phyloP scores from a whole-genome alignment of 2,113 vertebrate species.

The Phainopepla nitens region DNA sequence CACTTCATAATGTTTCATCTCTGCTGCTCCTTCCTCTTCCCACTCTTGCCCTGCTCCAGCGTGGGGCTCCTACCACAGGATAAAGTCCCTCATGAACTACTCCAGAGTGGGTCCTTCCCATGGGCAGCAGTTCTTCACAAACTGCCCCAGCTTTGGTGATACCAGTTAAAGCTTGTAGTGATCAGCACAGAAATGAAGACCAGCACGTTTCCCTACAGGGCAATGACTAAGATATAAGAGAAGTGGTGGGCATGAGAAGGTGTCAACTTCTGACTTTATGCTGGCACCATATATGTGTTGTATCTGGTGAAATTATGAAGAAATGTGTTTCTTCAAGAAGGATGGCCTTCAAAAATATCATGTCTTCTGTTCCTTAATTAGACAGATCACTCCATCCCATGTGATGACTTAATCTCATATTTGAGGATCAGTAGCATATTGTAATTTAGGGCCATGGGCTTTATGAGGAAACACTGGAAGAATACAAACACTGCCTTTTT shows the following conservation, averaged over 20 bases:
- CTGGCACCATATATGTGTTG: background rate
- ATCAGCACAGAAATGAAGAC: background rate
- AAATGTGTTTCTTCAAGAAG: background rate
- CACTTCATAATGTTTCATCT: background rate
- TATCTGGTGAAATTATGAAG: background rate
- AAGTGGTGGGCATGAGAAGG: background rate
- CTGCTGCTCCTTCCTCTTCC: background rate
- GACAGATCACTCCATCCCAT: background rate
- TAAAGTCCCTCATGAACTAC: background rate
- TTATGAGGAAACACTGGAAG: background rate
- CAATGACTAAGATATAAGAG: background rate
- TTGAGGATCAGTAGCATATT: background rate
- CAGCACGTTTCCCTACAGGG: background rate
- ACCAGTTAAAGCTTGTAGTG: background rate
- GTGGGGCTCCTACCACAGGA: accelerated
- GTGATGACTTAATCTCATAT: background rate
- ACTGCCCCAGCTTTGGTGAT: background rate
- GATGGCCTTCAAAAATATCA: background rate
- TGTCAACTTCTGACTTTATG: background rate
- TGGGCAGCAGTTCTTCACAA: background rate
- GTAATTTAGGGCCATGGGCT: background rate
- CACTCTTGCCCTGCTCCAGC: background rate
- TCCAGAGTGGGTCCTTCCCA: background rate
- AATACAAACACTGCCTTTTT: background rate
- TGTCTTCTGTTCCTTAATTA: background rate